Base-by-base conservation (phyloP, 2,113 vertebrate genomes). In the Numida meleagris region DNA sequence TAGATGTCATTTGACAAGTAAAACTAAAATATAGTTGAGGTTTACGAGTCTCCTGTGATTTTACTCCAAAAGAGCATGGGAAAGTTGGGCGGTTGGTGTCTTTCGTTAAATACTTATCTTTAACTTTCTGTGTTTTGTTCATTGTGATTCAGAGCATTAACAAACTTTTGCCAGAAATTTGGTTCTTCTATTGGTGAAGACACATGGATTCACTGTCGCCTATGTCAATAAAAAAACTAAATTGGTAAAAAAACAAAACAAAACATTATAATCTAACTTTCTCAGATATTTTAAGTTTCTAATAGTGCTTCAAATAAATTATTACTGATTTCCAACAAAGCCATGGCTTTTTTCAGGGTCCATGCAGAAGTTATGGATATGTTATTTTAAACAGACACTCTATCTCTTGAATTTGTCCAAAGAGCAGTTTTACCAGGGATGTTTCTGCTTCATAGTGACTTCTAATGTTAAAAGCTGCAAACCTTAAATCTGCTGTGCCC, bases 341-440 rank as follows among this genome's bases (percentile, higher is more conserved):
- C 31, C n/a, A 68, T 31, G 27, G 8, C 0, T 1, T 33, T 53
- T 70, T 48, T 59, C 46, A 43, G 10, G 12, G 7, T 36, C 24
- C 25, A 23, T 12, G 7, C 27, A 25, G 63, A 38, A 0, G 1
- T 31, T 58, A 7, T 20, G 61, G 33, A 10, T 71, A 19, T 5
- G 16, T 75, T 50, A 25, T 79, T 20, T 25, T 74, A 40, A 86
- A 13, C 12, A 74, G 58, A 17, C 16, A 16, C 46, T 59, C 12
- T n/a, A 2, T 24, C 66, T 61, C 42, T 16, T 34, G 38, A 50
- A 79, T 8, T 40, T 61, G 7, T 55, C 33, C 33, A 79, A 74
- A 51, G 4, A 33, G 20, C 6, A 34, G 7, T 59, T 78, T 55
- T 66, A 3, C 5, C 15, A 31, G 14, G 5, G 4, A 45, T 70